Evolutionary conservation across 2,888 invertebrate genomes (phyloP).

Genomic region (Acanthosepion lycidas): DNA sequence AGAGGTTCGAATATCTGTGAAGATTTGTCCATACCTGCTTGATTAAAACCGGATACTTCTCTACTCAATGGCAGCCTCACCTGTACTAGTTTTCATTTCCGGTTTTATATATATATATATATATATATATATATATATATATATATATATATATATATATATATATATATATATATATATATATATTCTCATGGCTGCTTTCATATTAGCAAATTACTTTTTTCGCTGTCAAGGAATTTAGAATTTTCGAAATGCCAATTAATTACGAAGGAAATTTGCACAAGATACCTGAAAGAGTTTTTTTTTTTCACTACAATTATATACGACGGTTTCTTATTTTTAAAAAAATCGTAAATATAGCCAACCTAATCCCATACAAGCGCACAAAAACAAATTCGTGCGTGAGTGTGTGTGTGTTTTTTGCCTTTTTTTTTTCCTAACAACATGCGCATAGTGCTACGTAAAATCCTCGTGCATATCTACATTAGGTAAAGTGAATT

Average conservation of each 20-base stretch:
- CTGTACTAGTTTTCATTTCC: not conserved
- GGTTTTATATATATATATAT: too few species aligned
- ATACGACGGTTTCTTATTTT: not conserved
- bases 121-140: too few species aligned
- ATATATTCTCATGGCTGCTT: not conserved
- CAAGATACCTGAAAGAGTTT: not conserved
- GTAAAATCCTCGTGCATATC: too few species aligned
- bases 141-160: too few species aligned
- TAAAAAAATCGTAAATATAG: not conserved
- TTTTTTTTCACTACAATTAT: not conserved
- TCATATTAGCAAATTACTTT: constrained; percentile 22
- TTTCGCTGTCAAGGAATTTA: too few species aligned
- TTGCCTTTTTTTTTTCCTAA: too few species aligned
- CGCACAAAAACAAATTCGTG: not conserved
- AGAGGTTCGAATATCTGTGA: constrained; percentile 16
- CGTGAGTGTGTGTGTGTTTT: too few species aligned
- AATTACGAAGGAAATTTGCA: not conserved
- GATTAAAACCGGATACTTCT: not conserved
- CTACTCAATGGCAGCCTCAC: not conserved
- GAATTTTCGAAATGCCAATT: constrained; percentile 18
- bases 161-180: too few species aligned
- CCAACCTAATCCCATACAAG: not conserved
- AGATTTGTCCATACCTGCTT: not conserved
- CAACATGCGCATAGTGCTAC: not conserved
- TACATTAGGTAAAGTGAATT: too few species aligned